Base-by-base conservation (phyloP, 2,888 invertebrate genomes). In the Drosophila siamana region DNA sequence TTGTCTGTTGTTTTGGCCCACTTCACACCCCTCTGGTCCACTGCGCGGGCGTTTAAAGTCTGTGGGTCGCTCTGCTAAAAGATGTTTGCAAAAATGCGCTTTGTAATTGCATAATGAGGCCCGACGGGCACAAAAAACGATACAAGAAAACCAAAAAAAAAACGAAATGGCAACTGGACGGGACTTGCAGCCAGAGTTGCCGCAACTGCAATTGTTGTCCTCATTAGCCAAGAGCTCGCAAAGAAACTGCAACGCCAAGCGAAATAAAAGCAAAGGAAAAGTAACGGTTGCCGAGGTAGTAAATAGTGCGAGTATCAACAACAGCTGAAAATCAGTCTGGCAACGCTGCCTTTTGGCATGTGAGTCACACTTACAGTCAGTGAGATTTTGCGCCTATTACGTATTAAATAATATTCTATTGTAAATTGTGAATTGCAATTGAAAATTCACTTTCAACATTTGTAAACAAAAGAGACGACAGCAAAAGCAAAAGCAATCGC, bases 401-500 rank as follows among this genome's bases (percentile, higher is more conserved):
- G 70, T 75, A 88, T 83, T 86, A 88, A 88, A 83, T 83, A 83
- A 83, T 88, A 83, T 83, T 83, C 83, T 83, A 83, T 88, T 83
- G 83, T 83, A 69, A 82, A 77, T 66, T 78, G 80, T 64, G 67
- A 78, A 78, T 62, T 85, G 82, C 82, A 73, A 75, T 78, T 73
- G 56, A 74, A 79, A 83, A 88, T 88, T 82, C 83, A 83, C 83
- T 83, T 83, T 83, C 83, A 83, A 86, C 88, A 72, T 76, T 84
- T 65, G 87, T 81, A 78, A 82, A 70, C 79, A 78, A 78, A 66
- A 62, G 52, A 54, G 57, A 67, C 61, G 44, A 50, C 59, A 56
- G n/a, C 56, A 78, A n/a, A 54, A 43, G 22, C 57, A 47, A 30
- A 41, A 55, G 28, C 50, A 38, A 38, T 59, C 57, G 33, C 63